A percentile compares a stretch with the other conserved stretches of the same genome.
phyloP scores from a whole-genome alignment of 2,797 vertebrate species.

The Heterohyrax brucei region DNA sequence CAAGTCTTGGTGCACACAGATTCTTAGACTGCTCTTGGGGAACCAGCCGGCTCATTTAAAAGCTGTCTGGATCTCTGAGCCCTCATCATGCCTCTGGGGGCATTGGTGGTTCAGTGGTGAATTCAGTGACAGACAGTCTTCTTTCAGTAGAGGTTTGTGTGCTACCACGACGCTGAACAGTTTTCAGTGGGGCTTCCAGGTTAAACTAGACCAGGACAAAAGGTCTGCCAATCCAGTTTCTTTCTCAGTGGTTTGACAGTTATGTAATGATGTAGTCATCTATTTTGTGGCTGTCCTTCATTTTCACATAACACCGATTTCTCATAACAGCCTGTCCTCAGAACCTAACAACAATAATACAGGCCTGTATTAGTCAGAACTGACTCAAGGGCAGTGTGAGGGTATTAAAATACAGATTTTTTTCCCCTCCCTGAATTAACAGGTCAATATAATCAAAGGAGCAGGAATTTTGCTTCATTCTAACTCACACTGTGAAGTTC shows the following conservation, averaged over 20 bases:
- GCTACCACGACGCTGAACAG: too few species aligned
- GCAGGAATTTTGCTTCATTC: neutral
- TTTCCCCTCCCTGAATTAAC: constrained; percentile 5
- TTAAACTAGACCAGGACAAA: neutral
- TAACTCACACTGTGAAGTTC: constrained; percentile 29
- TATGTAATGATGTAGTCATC: too few species aligned
- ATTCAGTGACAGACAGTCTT: too few species aligned
- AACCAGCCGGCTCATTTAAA: neutral
- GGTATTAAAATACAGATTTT: neutral
- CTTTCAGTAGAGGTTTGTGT: neutral
- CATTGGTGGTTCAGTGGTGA: neutral
- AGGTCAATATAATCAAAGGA: constrained; percentile 6
- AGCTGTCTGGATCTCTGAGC: neutral
- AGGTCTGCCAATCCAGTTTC: neutral
- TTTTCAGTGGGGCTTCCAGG: neutral
- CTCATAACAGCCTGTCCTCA: too few species aligned
- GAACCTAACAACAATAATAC: too few species aligned
- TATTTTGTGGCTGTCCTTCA: too few species aligned
- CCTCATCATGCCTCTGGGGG: too few species aligned
- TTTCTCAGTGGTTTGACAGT: neutral
- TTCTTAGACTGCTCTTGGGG: neutral
- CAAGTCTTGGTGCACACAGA: neutral
- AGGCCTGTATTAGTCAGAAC: neutral
- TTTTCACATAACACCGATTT: too few species aligned
- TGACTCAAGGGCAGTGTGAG: too few species aligned